Percentiles rank a stretch among this genome's conserved stretches.
phyloP scores from a whole-genome alignment of 2,797 vertebrate genomes.

The Pseudocheirus occidentalis region DNA sequence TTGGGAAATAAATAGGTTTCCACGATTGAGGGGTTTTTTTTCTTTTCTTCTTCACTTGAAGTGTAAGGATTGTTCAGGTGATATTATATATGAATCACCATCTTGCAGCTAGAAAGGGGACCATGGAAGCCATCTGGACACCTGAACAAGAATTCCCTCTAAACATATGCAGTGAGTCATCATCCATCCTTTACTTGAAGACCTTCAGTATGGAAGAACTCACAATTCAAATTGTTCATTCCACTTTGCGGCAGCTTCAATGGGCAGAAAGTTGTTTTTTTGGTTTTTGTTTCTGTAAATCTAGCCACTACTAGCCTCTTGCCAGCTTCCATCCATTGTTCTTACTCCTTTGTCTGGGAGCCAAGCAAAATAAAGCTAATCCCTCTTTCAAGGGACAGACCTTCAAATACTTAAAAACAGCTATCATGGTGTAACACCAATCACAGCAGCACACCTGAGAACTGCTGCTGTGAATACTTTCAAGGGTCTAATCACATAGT shows the following conservation, averaged over 20 bases:
- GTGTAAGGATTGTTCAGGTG: neutral
- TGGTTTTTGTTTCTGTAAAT: neutral
- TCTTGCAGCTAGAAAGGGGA: neutral
- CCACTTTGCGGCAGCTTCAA: neutral
- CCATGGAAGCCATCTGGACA: neutral
- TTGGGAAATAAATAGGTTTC: slow-evolving; percentile 25
- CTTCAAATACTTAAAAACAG: neutral
- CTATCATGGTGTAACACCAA: neutral
- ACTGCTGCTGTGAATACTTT: no score
- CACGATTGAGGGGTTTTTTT: neutral
- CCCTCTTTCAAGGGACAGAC: neutral
- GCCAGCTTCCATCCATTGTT: neutral
- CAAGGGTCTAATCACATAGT: no score
- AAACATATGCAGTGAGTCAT: neutral
- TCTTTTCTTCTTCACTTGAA: slow-evolving; percentile 20
- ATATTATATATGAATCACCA: neutral
- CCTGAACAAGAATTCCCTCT: neutral
- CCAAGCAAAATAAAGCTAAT: neutral
- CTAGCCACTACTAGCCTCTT: neutral
- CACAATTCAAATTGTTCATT: neutral
- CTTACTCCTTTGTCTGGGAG: neutral
- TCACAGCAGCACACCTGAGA: no score
- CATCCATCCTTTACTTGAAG: neutral
- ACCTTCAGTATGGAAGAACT: neutral
- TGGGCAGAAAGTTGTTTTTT: neutral